Conservation (phyloP, 2,888 invertebrate species). For the Hirtodrosophila trivittata region DNA sequence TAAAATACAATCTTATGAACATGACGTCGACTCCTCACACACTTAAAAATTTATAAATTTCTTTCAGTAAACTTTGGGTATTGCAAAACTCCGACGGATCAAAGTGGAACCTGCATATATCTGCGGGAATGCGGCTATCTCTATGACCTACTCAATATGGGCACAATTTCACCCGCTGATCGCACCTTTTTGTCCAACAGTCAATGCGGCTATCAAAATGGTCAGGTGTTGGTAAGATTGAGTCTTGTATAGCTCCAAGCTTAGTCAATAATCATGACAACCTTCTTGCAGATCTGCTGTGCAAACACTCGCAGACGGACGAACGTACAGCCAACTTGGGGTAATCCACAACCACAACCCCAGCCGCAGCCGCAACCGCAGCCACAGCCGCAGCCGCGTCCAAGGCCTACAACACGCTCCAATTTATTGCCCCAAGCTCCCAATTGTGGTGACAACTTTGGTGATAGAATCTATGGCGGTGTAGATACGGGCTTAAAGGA, state of each 20-base stretch:
- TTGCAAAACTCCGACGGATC: conserved; percentile 68
- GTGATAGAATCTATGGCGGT: conserved; percentile 87
- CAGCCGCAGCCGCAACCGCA: not conserved
- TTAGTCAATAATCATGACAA: not conserved
- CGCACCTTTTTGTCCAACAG: conserved; percentile 85
- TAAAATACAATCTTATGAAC: too few relatives aligned
- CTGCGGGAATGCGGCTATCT: conserved; percentile 64
- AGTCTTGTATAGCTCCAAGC: not conserved
- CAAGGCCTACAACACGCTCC: conserved; percentile 64
- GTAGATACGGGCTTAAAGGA: conserved; percentile 86
- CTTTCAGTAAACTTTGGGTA: conserved; percentile 69
- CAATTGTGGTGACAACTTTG: conserved; percentile 78
- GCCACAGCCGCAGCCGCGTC: not conserved
- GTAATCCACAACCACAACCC: conserved; percentile 5
- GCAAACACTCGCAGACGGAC: conserved; percentile 49
- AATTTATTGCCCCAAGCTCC: conserved; percentile 56
- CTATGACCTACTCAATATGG: conserved; percentile 60
- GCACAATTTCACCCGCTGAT: conserved; percentile 41
- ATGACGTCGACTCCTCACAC: too few relatives aligned
- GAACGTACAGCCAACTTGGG: conserved; percentile 49
- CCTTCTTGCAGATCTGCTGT: conserved; percentile 55
- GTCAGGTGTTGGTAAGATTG: conserved; percentile 62
- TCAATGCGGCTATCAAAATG: conserved; percentile 87
- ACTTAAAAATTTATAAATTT: too few relatives aligned
- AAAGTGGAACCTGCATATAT: conserved; percentile 67